Base-by-base conservation (phyloP, 1,140 invertebrate genomes). In the Trichoplusia ni region DNA sequence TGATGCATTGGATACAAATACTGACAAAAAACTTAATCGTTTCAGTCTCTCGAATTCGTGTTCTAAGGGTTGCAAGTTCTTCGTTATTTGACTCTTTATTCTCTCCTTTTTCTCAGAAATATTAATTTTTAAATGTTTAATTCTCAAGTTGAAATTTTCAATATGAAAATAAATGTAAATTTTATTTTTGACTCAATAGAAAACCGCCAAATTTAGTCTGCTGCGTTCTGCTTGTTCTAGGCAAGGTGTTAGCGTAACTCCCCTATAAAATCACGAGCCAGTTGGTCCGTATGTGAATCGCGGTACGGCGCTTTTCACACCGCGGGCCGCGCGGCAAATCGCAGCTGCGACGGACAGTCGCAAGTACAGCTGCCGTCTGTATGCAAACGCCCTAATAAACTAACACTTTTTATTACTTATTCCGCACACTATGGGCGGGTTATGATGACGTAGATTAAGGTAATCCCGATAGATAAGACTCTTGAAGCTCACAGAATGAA, bases 341-440 rank as follows among this genome's bases (percentile, higher is more conserved):
- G 73, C 79, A 84, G 82, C 82, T 84, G 82, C 72, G 67, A 33
- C 54, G 62, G 65, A 62, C 67, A 62, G 53, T 62, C 64, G 68
- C 64, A 64, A 63, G 23, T 67, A 73, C 83, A 84, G 78, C 84
- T 82, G 84, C 72, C 53, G 61, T 16, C 46, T 74, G 79, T 89
- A 86, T 88, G 85, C 84, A 86, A 86, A 86, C 86, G 73, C 84
- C 84, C 84, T 89, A 87, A 86, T 82, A 84, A 82, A 87, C 80
- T 84, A 79, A 84, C 71, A 79, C 71, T 82, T 86, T 86, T 89
- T 86, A 86, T 86, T 81, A 67, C 75, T 42, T 29, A 19, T 2
- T 18, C 19, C 9, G 53, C 42, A 23, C 47, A 70, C 56, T 64
- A 79, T 76, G 70, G 75, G 68, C 76, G 75, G 72, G 69, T 71